phyloP scores from a whole-genome alignment of 2,888 invertebrate species.

The Spatulosminthurus flaviceps region DNA sequence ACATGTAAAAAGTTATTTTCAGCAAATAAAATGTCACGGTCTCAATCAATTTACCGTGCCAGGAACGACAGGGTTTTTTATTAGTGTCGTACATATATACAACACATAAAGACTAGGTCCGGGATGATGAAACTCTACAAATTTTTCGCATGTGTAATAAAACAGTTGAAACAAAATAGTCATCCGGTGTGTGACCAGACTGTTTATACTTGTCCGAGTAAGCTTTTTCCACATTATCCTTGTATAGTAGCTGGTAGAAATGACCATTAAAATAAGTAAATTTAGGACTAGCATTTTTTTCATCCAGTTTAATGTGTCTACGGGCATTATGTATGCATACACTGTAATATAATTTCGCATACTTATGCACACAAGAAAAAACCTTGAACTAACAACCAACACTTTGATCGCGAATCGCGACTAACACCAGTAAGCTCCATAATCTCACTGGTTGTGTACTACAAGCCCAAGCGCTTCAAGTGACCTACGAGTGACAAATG shows the following conservation, averaged over 20 bases:
- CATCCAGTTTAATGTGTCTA: background rate
- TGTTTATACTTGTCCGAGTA: background rate
- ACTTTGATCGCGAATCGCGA: constrained; percentile 21
- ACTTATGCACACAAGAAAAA: background rate
- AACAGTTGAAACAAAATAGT: constrained; percentile 4
- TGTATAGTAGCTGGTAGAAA: background rate
- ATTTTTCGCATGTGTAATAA: constrained; percentile 14
- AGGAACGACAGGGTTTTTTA: constrained; percentile 23
- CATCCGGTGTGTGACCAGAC: constrained; percentile 15
- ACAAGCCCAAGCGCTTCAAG: no score
- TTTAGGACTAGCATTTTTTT: background rate
- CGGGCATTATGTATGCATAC: background rate
- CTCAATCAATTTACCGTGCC: constrained; percentile 24
- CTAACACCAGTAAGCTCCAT: constrained; percentile 27
- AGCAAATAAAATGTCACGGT: constrained; percentile 30
- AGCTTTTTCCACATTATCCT: no score
- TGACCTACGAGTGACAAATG: constrained; percentile 1
- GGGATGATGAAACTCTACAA: background rate
- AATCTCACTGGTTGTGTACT: background rate
- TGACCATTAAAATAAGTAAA: background rate
- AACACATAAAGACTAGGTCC: constrained; percentile 8
- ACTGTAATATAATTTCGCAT: no score
- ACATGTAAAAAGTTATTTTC: constrained; percentile 1
- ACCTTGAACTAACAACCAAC: constrained; percentile 18
- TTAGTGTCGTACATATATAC: background rate